A percentile compares a stretch with the other conserved stretches of the same genome.
phyloP scores from a whole-genome alignment of 2,797 vertebrate genomes.

The Cossypha caffra region DNA sequence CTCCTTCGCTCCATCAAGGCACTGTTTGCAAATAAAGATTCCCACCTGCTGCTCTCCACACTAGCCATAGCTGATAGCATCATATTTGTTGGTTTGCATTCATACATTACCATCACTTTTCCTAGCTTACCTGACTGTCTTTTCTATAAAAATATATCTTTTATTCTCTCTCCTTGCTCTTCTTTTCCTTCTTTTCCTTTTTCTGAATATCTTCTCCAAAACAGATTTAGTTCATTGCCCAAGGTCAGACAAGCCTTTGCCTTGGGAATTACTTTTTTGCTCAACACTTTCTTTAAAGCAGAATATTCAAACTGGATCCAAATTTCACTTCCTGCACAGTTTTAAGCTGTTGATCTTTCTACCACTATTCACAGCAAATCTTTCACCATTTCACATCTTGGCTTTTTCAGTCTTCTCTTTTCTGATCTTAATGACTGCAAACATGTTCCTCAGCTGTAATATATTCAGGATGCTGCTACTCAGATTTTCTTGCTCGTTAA shows the following conservation, averaged over 20 bases:
- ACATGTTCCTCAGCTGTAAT: background rate
- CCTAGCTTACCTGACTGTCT: background rate
- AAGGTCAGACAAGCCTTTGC: background rate
- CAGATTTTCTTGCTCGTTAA: slow-evolving; percentile 19
- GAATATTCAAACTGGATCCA: background rate
- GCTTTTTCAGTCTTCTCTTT: background rate
- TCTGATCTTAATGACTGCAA: slow-evolving; percentile 44
- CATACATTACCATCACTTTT: background rate
- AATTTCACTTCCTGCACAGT: background rate
- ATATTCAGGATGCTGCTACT: slow-evolving; percentile 13
- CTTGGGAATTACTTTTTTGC: slow-evolving; percentile 32
- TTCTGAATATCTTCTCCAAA: background rate
- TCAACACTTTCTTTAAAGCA: background rate
- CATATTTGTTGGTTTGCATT: background rate
- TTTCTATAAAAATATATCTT: background rate
- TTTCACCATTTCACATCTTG: slow-evolving; percentile 37
- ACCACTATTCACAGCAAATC: background rate
- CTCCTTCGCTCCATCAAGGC: background rate
- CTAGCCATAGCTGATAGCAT: background rate
- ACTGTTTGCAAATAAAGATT: background rate
- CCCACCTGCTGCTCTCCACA: background rate
- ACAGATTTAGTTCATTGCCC: background rate
- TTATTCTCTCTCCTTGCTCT: background rate
- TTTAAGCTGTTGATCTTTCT: slow-evolving; percentile 48
- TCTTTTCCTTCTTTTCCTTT: background rate